Percentiles rank a stretch among this genome's conserved stretches.
Conservation (phyloP, 2,888 invertebrate genomes). For the Lithophane semibrunnea region DNA sequence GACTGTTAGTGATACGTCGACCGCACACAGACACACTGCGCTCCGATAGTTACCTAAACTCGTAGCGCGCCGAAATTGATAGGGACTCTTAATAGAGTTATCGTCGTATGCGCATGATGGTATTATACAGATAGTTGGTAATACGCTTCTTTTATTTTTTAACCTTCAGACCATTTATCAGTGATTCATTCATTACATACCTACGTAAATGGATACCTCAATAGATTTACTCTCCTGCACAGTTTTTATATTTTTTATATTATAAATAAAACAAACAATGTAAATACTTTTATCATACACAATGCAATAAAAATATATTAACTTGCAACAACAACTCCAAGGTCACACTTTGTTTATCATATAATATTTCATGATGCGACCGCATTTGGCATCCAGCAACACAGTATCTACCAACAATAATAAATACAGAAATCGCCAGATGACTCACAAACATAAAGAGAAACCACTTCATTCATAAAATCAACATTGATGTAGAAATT, state of each 20-base stretch:
- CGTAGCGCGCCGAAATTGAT: too few relatives aligned
- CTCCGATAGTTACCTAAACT: too few relatives aligned
- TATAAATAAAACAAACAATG: slow-evolving; percentile 38
- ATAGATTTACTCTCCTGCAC: slow-evolving; percentile 30
- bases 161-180: slow-evolving; percentile 13
- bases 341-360: slow-evolving; percentile 57
- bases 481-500: slow-evolving; percentile 26
- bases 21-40: too few relatives aligned
- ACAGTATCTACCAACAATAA: slow-evolving; percentile 22
- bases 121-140: slow-evolving; percentile 8
- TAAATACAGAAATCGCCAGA: slow-evolving; percentile 23
- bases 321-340: slow-evolving; percentile 57
- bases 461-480: slow-evolving; percentile 42
- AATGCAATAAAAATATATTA: slow-evolving; percentile 46
- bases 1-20: too few relatives aligned
- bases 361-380: slow-evolving; percentile 57
- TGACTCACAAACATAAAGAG: slow-evolving; percentile 31
- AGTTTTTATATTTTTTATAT: slow-evolving; percentile 1
- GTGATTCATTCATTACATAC: neutral
- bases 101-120: slow-evolving; percentile 52
- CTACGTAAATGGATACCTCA: slow-evolving; percentile 30
- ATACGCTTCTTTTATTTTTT: slow-evolving; percentile 20
- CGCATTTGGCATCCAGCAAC: slow-evolving; percentile 59
- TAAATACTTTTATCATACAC: slow-evolving; percentile 42
- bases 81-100: slow-evolving; percentile 70